These are phyloP conservation scores for Malurus alboscapulatus DNA, from an alignment of 2,113 vertebrate genomes.

Conservation along the genomic window DNA sequence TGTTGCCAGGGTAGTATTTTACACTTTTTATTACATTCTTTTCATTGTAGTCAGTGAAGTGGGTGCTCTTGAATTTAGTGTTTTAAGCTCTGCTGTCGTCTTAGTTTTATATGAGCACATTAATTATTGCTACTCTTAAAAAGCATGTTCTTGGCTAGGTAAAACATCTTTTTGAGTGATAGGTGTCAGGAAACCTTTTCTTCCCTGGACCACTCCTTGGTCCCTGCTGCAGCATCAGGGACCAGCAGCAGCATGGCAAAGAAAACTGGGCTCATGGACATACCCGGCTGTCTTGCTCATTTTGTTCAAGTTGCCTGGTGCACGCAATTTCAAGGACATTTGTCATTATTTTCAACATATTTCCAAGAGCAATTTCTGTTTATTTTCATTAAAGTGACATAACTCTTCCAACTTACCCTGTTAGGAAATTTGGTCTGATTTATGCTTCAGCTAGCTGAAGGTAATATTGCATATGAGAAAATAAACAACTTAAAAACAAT, in stretches of 20 bases:
- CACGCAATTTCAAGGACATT: background rate
- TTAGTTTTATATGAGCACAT: background rate
- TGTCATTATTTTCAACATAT: background rate
- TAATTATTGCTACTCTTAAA: background rate
- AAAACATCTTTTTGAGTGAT: accelerated
- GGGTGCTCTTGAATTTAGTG: background rate
- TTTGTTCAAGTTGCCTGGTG: background rate
- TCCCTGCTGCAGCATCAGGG: background rate
- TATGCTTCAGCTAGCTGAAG: background rate
- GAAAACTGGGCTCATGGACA: background rate
- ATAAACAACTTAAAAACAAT: background rate
- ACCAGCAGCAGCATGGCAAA: background rate
- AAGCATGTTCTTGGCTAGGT: background rate
- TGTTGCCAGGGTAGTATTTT: conserved; percentile 25
- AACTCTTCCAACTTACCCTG: background rate
- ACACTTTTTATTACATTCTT: background rate
- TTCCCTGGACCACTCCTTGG: background rate
- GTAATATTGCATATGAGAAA: background rate
- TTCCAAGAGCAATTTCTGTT: background rate
- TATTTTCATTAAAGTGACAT: background rate
- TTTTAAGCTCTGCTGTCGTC: background rate
- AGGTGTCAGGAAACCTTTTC: background rate
- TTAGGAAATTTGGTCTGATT: background rate
- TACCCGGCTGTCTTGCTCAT: background rate
- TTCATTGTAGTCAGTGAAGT: background rate